A percentile compares a stretch with the other conserved stretches of the same genome.
Conservation (phyloP, 2,797 vertebrate genomes). For the Coreius guichenoti region DNA sequence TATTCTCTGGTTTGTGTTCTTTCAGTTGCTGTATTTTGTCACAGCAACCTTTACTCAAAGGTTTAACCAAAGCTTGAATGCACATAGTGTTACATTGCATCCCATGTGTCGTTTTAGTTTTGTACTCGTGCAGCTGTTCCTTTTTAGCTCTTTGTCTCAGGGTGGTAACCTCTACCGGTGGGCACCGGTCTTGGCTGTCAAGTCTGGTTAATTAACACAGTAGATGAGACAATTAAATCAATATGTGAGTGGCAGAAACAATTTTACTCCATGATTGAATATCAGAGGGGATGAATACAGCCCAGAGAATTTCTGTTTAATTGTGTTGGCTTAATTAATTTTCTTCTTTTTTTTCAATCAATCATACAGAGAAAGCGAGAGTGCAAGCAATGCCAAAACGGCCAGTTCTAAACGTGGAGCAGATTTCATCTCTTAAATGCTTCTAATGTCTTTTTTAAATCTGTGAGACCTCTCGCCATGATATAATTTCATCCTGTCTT, state of each 20-base stretch:
- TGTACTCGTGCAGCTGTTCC: slow-evolving; percentile 37
- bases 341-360: slow-evolving; percentile 33
- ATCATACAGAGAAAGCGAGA: slow-evolving; percentile 43
- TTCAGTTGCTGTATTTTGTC: background rate
- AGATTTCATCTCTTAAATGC: slow-evolving; percentile 35
- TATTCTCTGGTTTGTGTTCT: background rate
- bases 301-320: slow-evolving; percentile 64
- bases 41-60: background rate
- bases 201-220: slow-evolving; percentile 71
- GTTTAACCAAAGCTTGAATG: background rate
- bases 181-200: slow-evolving; percentile 65
- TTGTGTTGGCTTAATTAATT: slow-evolving; percentile 69
- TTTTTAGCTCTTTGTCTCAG: slow-evolving; percentile 32
- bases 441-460: slow-evolving; percentile 47
- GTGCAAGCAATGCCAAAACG: slow-evolving; percentile 1
- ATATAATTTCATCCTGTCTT: slow-evolving; percentile 11
- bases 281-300: slow-evolving; percentile 66
- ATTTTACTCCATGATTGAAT: slow-evolving; percentile 71
- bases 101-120: slow-evolving; percentile 16
- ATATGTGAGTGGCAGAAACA: slow-evolving; percentile 74
- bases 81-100: slow-evolving; percentile 9
- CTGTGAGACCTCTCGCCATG: slow-evolving; percentile 5
- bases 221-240: slow-evolving; percentile 72
- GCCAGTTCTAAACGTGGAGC: background rate
- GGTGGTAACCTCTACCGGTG: slow-evolving; percentile 54